Conservation (phyloP, 92 coral and sea anemone species). For the Virgularia gustaviana region DNA sequence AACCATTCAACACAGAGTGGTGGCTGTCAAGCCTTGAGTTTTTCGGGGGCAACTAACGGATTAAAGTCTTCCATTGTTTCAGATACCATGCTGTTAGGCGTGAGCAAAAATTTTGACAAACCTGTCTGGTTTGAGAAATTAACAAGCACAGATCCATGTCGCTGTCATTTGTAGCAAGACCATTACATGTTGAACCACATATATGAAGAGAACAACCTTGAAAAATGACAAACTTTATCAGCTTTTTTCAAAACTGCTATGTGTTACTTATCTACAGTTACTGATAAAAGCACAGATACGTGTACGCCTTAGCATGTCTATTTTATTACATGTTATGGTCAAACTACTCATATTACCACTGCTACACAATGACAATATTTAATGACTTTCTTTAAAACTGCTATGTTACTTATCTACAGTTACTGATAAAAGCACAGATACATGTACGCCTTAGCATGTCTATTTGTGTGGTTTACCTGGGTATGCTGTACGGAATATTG, state of each 20-base stretch:
- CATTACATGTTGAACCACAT: slow-evolving; percentile 87
- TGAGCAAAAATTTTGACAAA: background rate
- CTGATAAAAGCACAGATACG: too few relatives aligned
- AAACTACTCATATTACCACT: background rate
- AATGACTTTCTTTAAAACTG: background rate
- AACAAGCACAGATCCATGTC: slow-evolving; percentile 89
- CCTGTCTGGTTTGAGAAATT: slow-evolving; percentile 62
- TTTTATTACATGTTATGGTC: too few relatives aligned
- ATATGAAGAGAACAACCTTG: slow-evolving; percentile 77
- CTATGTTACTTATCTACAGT: too few relatives aligned
- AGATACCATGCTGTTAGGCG: background rate
- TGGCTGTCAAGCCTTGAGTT: too few relatives aligned
- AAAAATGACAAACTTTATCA: background rate
- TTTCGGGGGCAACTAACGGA: background rate
- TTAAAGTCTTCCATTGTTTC: background rate
- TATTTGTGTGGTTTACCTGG: slow-evolving; percentile 18
- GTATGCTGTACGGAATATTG: slow-evolving; percentile 29
- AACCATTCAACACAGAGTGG: too few relatives aligned
- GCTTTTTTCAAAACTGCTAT: background rate
- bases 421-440: too few relatives aligned
- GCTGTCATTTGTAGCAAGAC: slow-evolving; percentile 73
- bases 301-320: too few relatives aligned
- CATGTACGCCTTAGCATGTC: too few relatives aligned
- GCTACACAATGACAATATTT: background rate
- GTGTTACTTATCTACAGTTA: background rate